Evolutionary conservation across 1,140 invertebrate genomes (phyloP).

Genomic region (Dendrolimus kikuchii): DNA sequence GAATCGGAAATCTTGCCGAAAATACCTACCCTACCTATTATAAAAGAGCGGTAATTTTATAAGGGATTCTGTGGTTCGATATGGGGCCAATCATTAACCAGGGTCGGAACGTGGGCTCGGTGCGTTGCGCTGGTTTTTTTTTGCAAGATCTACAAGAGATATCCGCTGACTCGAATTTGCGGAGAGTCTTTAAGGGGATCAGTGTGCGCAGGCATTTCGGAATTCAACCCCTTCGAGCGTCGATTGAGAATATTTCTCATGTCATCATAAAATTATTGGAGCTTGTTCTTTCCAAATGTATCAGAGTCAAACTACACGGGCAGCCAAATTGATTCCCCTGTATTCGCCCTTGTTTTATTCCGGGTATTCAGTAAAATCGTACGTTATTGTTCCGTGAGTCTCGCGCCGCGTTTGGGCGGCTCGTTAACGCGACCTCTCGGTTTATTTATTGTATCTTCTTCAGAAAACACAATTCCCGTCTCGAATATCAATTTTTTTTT

Average conservation of each 20-base stretch:
- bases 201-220: conserved; percentile 41
- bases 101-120: conserved; percentile 26
- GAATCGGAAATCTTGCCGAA: conserved; percentile 63
- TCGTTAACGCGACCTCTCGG: conserved; percentile 66
- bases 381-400: conserved; percentile 61
- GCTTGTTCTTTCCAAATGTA: conserved; percentile 6
- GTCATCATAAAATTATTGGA: conserved; percentile 12
- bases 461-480: conserved; percentile 65
- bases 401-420: conserved; percentile 39
- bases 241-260: conserved; percentile 18
- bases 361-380: conserved; percentile 42
- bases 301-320: conserved; percentile 11
- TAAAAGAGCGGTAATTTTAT: conserved; percentile 60
- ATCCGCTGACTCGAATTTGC: conserved; percentile 43
- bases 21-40: conserved; percentile 56
- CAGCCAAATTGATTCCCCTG: conserved; percentile 25
- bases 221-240: conserved; percentile 36
- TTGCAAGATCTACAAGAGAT: conserved; percentile 48
- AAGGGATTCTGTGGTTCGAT: conserved; percentile 61
- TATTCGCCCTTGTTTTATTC: conserved; percentile 28
- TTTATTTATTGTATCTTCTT: conserved; percentile 67
- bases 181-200: conserved; percentile 37
- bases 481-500: conserved; percentile 53
- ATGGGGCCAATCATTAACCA: conserved; percentile 60
- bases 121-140: conserved; percentile 30